phyloP scores from a whole-genome alignment of 2,797 vertebrate genomes.

The Rhinoraja longicauda region DNA sequence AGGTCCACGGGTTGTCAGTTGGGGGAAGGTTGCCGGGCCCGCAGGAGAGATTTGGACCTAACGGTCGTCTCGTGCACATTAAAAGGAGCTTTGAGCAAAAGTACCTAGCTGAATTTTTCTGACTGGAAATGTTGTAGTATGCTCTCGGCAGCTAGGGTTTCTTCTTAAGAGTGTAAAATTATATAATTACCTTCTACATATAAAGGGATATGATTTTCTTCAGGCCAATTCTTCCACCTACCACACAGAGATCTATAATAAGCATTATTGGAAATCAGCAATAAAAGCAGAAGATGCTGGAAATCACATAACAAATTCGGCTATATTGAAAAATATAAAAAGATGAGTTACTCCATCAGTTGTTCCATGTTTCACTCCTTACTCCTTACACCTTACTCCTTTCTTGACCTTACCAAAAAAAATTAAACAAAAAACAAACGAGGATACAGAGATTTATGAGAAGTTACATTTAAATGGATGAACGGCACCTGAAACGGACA shows the following conservation, averaged over 20 bases:
- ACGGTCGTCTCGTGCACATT: no score
- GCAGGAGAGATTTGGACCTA: no score
- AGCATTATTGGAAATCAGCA: not conserved
- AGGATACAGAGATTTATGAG: not conserved
- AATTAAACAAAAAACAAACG: not conserved
- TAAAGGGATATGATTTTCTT: not conserved
- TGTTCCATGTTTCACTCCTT: not conserved
- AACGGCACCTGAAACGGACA: constrained; percentile 13
- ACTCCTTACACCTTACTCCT: not conserved
- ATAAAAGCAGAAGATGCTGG: not conserved
- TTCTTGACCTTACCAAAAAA: not conserved
- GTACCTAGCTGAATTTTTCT: not conserved
- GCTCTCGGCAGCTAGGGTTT: not conserved
- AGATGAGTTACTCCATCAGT: not conserved
- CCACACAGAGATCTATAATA: not conserved
- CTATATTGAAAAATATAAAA: not conserved
- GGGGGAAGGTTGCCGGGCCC: no score
- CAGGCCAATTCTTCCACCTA: not conserved
- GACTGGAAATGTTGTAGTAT: not conserved
- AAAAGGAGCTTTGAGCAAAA: not conserved
- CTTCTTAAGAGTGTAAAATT: not conserved
- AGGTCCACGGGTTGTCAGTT: no score
- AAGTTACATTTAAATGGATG: constrained; percentile 23
- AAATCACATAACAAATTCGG: not conserved
- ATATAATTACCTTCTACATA: not conserved